phyloP scores from a whole-genome alignment of 2,113 vertebrate genomes.

The Neodontobutis hainanensis region DNA sequence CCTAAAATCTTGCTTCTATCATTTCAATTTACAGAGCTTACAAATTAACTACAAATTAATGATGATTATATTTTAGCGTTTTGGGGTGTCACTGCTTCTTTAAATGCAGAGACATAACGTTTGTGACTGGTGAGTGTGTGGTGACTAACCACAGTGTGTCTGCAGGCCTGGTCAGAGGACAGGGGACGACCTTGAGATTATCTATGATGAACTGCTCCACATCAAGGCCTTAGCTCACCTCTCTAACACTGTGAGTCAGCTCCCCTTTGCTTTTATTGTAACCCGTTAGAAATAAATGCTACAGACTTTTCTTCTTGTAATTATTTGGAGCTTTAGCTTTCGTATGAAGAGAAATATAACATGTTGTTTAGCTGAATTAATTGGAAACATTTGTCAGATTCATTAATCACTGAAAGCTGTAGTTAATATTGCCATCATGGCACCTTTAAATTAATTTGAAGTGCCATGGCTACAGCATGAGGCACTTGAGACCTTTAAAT shows the following conservation, averaged over 20 bases:
- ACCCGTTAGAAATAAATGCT: no score
- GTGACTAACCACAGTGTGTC: conserved; percentile 41
- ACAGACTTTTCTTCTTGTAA: no score
- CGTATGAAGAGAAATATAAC: background rate
- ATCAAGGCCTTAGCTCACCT: conserved; percentile 98
- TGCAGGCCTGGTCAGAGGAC: conserved; percentile 93
- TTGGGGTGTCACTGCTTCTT: background rate
- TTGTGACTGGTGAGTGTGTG: conserved; percentile 7
- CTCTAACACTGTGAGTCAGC: conserved; percentile 90
- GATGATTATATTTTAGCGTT: no score
- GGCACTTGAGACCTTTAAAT: conserved; percentile 5
- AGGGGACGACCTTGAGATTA: conserved; percentile 94
- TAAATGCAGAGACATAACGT: background rate
- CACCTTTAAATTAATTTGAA: background rate
- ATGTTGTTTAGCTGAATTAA: no score
- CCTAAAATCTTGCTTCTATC: no score
- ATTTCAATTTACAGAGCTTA: no score
- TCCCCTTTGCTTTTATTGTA: conserved; percentile 11
- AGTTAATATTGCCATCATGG: background rate
- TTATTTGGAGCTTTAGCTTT: background rate
- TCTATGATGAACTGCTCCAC: conserved; percentile 97
- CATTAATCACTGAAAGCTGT: background rate
- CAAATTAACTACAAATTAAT: no score
- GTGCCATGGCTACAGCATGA: background rate
- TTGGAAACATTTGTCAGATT: background rate